These are phyloP conservation scores for Drosophila athabasca DNA, from an alignment of 1,140 invertebrate species.

Conservation along the genomic window DNA sequence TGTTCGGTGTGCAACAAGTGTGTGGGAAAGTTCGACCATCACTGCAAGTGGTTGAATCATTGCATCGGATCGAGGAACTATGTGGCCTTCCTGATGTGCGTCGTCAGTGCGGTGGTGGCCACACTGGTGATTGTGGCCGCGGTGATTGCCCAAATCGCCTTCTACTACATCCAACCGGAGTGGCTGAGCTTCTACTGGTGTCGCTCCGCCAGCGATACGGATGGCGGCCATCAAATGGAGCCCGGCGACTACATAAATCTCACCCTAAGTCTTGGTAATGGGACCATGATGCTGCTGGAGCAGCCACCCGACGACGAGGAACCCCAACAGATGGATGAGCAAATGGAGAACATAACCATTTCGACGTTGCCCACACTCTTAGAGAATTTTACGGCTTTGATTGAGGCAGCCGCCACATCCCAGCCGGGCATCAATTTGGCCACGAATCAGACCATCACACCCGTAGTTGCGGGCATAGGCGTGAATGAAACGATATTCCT, in stretches of 20 bases:
- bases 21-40: constrained; percentile 95
- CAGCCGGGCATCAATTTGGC: constrained; percentile 7
- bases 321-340: constrained; percentile 14
- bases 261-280: constrained; percentile 57
- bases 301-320: constrained; percentile 10
- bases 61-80: constrained; percentile 97
- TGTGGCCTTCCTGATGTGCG: constrained; percentile 92
- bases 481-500: constrained; percentile 86
- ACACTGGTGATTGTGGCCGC: constrained; percentile 88
- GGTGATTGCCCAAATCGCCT: constrained; percentile 88
- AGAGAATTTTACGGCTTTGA: constrained; percentile 60
- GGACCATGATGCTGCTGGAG: constrained; percentile 62
- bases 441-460: constrained; percentile 47
- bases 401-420: constrained; percentile 24
- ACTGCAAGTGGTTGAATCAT: constrained; percentile 99
- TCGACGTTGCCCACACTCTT: constrained; percentile 62
- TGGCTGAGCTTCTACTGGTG: constrained; percentile 84
- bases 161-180: constrained; percentile 86
- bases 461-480: constrained; percentile 66
- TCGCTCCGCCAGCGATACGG: constrained; percentile 4
- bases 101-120: constrained; percentile 92
- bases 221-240: constrained; percentile 17
- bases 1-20: constrained; percentile 99
- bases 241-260: constrained; percentile 63
- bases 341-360: constrained; percentile 34